Base-by-base conservation (phyloP, 1,140 invertebrate genomes). In the Hesperophylax magnus region DNA sequence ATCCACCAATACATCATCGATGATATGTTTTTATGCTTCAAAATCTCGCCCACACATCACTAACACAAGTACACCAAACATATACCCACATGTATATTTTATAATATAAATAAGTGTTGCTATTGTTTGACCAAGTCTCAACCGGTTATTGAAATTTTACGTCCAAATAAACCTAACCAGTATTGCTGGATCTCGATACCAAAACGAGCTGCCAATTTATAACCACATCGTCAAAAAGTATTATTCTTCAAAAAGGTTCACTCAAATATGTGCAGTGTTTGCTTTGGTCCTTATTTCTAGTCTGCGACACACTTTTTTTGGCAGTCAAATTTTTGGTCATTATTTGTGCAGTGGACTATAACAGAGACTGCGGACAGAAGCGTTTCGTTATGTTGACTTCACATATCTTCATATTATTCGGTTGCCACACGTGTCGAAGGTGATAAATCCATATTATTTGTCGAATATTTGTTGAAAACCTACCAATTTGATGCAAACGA, bases 111-210 rank as follows among this genome's bases (percentile, higher is more conserved):
- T 20, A 69, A 69, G 65, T 20, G 18, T 31, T 39, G 34, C 65
- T 69, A 69, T 69, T 69, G 65, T 69, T 69, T 69, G 31, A 34
- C 65, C 65, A 39, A 47, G 65, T 34, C 14, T 5, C 15, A 69
- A 69, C 24, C 65, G 65, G 65, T 15, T 34, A 22, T 69, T 15
- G 17, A 69, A 34, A 8, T 69, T 69, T 69, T 69, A 8, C 65
- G 3, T n/a, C n/a, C 22, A n/a, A 20, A 58, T n/a, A 63, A 63
- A 22, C 60, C 65, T 69, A n/a, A 69, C 60, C 60, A 22, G 60
- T 22, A 63, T 1, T 63, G 22, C 22, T 27, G 22, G 22, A n/a
- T 63, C 60, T 20, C 54, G 20, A 5, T 58, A 39, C 3, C 34
- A 39, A 39, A 6, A 39, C 7, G 6, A 39, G 6, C 34, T 39